phyloP scores from a whole-genome alignment of 2,888 invertebrate species.

The Melanophora roralis region DNA sequence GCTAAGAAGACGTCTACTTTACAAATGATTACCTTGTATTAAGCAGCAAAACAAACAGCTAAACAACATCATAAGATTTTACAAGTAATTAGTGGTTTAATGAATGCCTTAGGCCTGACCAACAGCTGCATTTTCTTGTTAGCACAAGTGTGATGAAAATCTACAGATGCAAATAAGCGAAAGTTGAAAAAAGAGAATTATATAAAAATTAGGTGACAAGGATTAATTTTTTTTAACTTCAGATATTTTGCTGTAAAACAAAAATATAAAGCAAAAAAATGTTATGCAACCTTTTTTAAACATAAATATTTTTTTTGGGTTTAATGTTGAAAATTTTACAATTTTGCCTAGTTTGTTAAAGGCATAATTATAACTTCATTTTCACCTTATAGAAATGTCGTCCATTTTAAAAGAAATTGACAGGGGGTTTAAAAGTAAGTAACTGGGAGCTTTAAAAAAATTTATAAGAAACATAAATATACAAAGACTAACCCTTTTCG shows the following conservation, averaged over 20 bases:
- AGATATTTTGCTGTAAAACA: not conserved
- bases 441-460: too few relatives aligned
- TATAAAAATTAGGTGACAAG: conserved; percentile 56
- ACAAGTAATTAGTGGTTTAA: conserved; percentile 63
- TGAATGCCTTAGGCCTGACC: conserved; percentile 49
- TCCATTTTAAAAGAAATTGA: not conserved
- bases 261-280: too few relatives aligned
- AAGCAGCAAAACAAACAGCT: conserved; percentile 13
- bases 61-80: conserved; percentile 47
- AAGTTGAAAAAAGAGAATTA: conserved; percentile 17
- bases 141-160: conserved; percentile 54
- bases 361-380: not conserved
- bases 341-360: not conserved
- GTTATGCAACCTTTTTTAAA: too few relatives aligned
- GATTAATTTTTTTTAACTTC: conserved; percentile 16
- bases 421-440: not conserved
- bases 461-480: too few relatives aligned
- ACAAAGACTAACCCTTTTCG: too few relatives aligned
- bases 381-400: not conserved
- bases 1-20: conserved; percentile 52
- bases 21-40: conserved; percentile 54
- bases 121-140: conserved; percentile 43
- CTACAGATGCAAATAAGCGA: conserved; percentile 9
- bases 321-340: not conserved
- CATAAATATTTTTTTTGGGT: too few relatives aligned